phyloP scores from a whole-genome alignment of 1,140 invertebrate species.

The Laodelphax striatellus region DNA sequence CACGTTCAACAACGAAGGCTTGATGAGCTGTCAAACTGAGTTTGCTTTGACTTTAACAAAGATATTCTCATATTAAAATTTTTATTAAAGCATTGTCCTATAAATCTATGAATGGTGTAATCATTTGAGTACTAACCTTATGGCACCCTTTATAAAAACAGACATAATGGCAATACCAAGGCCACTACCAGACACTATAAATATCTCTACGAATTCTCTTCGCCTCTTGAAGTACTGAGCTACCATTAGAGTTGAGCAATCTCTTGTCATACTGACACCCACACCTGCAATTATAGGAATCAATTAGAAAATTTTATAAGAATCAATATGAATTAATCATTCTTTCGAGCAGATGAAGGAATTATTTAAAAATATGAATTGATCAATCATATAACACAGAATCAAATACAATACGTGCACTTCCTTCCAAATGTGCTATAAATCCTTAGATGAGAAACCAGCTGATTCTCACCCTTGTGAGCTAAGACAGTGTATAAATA shows the following conservation, averaged over 20 bases:
- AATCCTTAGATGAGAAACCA: too few species aligned
- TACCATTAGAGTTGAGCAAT: slow-evolving; percentile 80
- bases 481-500: too few species aligned
- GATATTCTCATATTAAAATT: too few species aligned
- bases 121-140: slow-evolving; percentile 53
- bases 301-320: background rate
- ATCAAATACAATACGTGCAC: too few species aligned
- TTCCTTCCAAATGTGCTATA: too few species aligned
- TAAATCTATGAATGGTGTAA: too few species aligned
- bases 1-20: too few species aligned
- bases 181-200: slow-evolving; percentile 74
- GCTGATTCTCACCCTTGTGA: too few species aligned
- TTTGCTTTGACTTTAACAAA: background rate
- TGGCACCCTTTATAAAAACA: slow-evolving; percentile 60
- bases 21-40: background rate
- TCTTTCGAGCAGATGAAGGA: background rate
- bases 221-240: slow-evolving; percentile 81
- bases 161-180: slow-evolving; percentile 76
- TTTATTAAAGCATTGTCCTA: too few species aligned
- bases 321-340: background rate
- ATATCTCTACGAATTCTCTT: slow-evolving; percentile 76
- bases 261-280: slow-evolving; percentile 68
- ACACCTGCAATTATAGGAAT: slow-evolving; percentile 42
- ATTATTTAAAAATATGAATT: too few species aligned
- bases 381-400: too few species aligned